Evolutionary conservation across 2,113 vertebrate genomes (phyloP), one percentile per base, ranked within the genome.

Genomic region (Hippocampus guttulatus): DNA sequence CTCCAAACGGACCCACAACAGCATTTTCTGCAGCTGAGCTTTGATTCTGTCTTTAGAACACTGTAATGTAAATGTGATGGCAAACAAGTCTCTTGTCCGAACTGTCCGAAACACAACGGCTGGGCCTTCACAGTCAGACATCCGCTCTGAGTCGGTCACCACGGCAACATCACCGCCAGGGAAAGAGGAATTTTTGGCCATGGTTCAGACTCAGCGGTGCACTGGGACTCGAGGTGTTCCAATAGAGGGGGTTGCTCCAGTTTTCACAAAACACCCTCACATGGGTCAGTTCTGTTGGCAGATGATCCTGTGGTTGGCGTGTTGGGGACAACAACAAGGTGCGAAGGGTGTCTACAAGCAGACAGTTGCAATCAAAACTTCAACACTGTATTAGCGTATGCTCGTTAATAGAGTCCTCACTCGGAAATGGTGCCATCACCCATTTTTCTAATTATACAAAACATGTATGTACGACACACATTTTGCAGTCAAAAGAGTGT

Each of bases 131-230:
- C 73, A 49, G 73, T 79, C 69, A 72, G 69, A 78, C 69, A 83
- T 80, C 81, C 74, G 51, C 78, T 71, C 63, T 71, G 58, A 61
- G 57, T 65, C 38, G 1, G 85, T 85, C 77, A 38, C 79, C 70
- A 64, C 33, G 57, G 80, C 75, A 74, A 86, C 77, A 47, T 47
- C 8, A 43, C 75, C 73, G 63, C 75, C 40, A 76, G 69, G 64
- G 70, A 80, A 45, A 1, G 49, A 80, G 79, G 87, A 88, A 89
- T 88, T 83, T 84, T 75, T 89, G 86, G 86, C 85, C 14, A 1
- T 52, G 68, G 71, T 69, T 86, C 80, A 85, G 73, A 77, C 75
- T 47, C 84, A 81, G 82, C 78, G 40, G 84, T 69, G 71, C 66
- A 66, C 20, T 18, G 12, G 71, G 75, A 75, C 75, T 66, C 47